Conservation (phyloP, 2,113 vertebrate species). For the Pholis gunnellus region DNA sequence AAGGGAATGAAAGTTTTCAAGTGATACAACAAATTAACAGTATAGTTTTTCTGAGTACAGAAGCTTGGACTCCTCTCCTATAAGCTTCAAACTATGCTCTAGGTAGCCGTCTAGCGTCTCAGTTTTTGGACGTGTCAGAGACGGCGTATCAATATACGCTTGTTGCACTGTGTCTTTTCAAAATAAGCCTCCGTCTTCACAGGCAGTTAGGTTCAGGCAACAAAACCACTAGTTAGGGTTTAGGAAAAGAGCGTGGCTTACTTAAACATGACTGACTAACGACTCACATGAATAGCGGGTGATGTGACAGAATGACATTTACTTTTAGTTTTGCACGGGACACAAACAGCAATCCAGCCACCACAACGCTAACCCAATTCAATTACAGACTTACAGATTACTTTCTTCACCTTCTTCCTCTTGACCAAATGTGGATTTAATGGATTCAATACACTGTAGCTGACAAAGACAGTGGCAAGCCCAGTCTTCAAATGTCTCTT, state of each 20-base stretch:
- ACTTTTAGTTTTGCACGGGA: too few species aligned
- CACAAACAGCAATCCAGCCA: too few species aligned
- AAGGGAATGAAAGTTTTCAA: neutral
- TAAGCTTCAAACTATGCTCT: too few species aligned
- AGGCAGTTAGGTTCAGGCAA: neutral
- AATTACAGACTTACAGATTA: too few species aligned
- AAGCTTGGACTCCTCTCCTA: neutral
- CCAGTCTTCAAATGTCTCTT: neutral
- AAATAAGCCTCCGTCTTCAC: neutral
- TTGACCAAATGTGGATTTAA: neutral
- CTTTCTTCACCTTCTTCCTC: neutral
- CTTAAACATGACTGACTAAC: too few species aligned
- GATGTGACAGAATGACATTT: too few species aligned
- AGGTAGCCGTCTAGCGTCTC: neutral
- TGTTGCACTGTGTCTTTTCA: neutral
- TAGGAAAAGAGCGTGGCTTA: too few species aligned
- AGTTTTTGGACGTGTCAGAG: neutral
- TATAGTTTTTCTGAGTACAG: neutral
- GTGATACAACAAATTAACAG: neutral
- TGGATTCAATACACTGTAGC: neutral
- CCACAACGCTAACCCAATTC: too few species aligned
- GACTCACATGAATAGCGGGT: too few species aligned
- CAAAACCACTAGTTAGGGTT: too few species aligned
- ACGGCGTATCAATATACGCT: neutral
- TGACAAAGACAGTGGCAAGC: neutral